phyloP scores from a whole-genome alignment of 2,113 vertebrate species.

The Pollimyrus isidori region DNA sequence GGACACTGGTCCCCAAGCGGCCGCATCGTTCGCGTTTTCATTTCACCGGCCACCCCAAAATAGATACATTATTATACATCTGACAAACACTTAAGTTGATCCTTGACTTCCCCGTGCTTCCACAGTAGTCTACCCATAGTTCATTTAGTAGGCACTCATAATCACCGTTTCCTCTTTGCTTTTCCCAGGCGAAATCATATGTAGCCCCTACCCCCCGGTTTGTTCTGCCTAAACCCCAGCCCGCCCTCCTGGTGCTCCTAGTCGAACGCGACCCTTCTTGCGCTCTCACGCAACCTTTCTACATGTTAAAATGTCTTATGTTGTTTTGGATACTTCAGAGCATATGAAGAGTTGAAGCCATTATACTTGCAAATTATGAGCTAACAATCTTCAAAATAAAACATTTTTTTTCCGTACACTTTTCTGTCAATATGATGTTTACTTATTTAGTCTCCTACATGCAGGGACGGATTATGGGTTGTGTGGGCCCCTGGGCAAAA shows the following conservation, averaged over 20 bases:
- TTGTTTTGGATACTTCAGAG: background rate
- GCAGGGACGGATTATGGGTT: too few relatives aligned
- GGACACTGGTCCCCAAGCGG: background rate
- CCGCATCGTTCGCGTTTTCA: background rate
- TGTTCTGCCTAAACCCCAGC: background rate
- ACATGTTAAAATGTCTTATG: background rate
- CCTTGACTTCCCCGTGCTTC: background rate
- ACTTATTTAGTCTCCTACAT: background rate
- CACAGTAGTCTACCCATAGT: background rate
- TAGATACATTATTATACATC: background rate
- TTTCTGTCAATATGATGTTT: conserved; percentile 1
- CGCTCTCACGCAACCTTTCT: background rate
- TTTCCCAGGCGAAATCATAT: background rate
- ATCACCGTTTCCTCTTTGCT: background rate
- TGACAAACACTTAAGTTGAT: background rate
- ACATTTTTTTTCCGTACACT: conserved; percentile 20
- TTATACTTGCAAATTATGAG: background rate
- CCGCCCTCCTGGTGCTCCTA: background rate
- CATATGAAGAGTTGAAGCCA: background rate
- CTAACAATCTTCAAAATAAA: conserved; percentile 19
- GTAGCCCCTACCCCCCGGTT: background rate
- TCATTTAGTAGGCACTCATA: background rate
- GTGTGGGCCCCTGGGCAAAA: too few relatives aligned
- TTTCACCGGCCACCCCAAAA: background rate
- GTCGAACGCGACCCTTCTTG: background rate